A percentile compares a stretch with the other conserved stretches of the same genome.
Conservation (phyloP, 1,140 invertebrate genomes). For the Drosophila jambulina region DNA sequence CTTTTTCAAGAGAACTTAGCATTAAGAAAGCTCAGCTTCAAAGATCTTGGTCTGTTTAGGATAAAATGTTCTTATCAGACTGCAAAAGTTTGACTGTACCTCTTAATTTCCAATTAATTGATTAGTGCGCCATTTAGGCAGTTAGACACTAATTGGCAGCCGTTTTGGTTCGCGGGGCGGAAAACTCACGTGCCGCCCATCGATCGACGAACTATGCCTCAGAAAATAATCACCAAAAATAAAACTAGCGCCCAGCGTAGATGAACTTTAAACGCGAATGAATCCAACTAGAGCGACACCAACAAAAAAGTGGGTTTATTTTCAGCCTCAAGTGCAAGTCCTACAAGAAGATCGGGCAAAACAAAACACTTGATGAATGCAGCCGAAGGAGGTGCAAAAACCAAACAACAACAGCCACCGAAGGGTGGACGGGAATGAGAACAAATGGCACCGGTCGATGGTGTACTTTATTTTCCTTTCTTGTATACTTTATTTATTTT, state of each 20-base stretch:
- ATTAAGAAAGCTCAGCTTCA: too few species aligned
- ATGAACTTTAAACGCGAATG: slow-evolving; percentile 46
- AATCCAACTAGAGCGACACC: slow-evolving; percentile 25
- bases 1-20: too few species aligned
- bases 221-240: slow-evolving; percentile 25
- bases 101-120: slow-evolving; percentile 2
- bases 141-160: slow-evolving; percentile 39
- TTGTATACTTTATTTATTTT: slow-evolving; percentile 22
- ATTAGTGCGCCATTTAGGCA: slow-evolving; percentile 56
- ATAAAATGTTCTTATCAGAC: neutral
- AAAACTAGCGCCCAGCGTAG: slow-evolving; percentile 26
- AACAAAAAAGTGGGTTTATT: slow-evolving; percentile 52
- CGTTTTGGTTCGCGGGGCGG: slow-evolving; percentile 14
- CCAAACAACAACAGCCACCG: slow-evolving; percentile 13
- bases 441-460: slow-evolving; percentile 33
- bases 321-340: slow-evolving; percentile 71
- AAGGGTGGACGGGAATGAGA: slow-evolving; percentile 26
- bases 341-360: slow-evolving; percentile 51
- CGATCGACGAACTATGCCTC: slow-evolving; percentile 22
- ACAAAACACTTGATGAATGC: slow-evolving; percentile 64
- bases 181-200: slow-evolving; percentile 38
- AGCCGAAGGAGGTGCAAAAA: slow-evolving; percentile 44
- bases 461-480: slow-evolving; percentile 20
- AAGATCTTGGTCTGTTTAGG: too few species aligned
- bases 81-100: slow-evolving; percentile 5